Base-by-base conservation (phyloP, 2,113 vertebrate genomes). In the Pangasianodon gigas region DNA sequence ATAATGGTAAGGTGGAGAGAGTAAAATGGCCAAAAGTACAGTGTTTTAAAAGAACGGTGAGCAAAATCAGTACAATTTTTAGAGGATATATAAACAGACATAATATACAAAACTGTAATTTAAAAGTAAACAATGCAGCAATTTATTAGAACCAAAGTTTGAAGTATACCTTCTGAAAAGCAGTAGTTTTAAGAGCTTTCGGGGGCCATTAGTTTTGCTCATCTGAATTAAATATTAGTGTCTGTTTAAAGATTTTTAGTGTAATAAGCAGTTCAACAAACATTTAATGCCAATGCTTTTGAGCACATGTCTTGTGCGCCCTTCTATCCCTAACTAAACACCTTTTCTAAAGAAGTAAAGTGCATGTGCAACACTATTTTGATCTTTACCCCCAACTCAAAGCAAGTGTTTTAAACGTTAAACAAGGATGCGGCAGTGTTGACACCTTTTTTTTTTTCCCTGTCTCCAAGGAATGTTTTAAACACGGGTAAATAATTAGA, bases 1-100 rank as follows among this genome's bases (percentile, higher is more conserved):
- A 98, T 98, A 98, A 97, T 95, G 96, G 95, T 95, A 96, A 96
- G 95, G 93, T 94, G 94, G 95, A 95, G 95, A 94, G 94, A 96
- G 94, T 95, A 95, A 96, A 96, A 96, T 95, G 95, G 96, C 95
- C 95, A 95, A 94, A 93, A 94, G 95, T 95, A 95, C 93, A 95
- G 92, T 94, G 95, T 94, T 95, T 94, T 94, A 96, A 96, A 94
- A 94, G 95, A 94, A 95, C 19, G 88, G 94, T 94, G 94, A 96
- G 86, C 90, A 93, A 96, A 94, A 94, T 93, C 92, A 93, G 92
- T 95, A 96, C 95, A 96, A 95, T 96, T 95, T 95, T 96, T 94
- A 96, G 95, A 96, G 93, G 95, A 95, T 95, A 94, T 95, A 95
- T 96, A 96, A 96, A 93, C 91, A 95, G 90, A 93, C 93, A 93